A percentile compares a stretch with the other conserved stretches of the same genome.
phyloP scores from a whole-genome alignment of 2,797 vertebrate species.

The Knipowitschia caucasica region DNA sequence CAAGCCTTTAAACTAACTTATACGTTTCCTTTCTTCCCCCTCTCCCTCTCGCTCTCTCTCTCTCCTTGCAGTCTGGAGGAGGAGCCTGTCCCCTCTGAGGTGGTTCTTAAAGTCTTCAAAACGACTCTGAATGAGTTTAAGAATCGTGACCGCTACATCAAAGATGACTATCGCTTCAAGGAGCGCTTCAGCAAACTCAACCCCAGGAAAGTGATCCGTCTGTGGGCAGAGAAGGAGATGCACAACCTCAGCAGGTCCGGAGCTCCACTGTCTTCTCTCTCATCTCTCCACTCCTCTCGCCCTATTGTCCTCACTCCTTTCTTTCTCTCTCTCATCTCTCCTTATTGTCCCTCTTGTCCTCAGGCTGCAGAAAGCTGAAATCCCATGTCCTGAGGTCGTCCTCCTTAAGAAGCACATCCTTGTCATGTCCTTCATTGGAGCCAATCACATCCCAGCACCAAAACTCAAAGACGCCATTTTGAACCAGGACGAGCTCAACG shows the following conservation, averaged over 20 bases:
- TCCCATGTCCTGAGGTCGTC: conserved; percentile 90
- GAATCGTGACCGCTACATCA: conserved; percentile 96
- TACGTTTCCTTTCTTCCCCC: neutral
- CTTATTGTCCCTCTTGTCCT: too few relatives aligned
- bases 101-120: conserved; percentile 97
- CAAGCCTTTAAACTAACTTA: too few relatives aligned
- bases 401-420: conserved; percentile 92
- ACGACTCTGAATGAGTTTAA: conserved; percentile 97
- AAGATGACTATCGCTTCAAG: conserved; percentile 96
- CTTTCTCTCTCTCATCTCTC: neutral
- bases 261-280: too few relatives aligned
- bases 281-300: too few relatives aligned
- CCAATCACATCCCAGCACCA: conserved; percentile 89
- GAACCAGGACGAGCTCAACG: conserved; percentile 83
- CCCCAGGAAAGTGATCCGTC: conserved; percentile 93
- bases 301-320: too few relatives aligned
- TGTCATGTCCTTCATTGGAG: conserved; percentile 97
- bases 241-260: conserved; percentile 88
- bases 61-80: conserved; percentile 70
- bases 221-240: conserved; percentile 99
- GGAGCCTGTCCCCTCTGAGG: conserved; percentile 83
- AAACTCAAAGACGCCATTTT: conserved; percentile 90
- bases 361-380: conserved; percentile 91
- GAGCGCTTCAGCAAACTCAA: conserved; percentile 98
- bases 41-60: neutral